Percentiles rank a stretch among this genome's conserved stretches.
Conservation (phyloP, 2,113 vertebrate genomes). For the Lasiurus borealis region DNA sequence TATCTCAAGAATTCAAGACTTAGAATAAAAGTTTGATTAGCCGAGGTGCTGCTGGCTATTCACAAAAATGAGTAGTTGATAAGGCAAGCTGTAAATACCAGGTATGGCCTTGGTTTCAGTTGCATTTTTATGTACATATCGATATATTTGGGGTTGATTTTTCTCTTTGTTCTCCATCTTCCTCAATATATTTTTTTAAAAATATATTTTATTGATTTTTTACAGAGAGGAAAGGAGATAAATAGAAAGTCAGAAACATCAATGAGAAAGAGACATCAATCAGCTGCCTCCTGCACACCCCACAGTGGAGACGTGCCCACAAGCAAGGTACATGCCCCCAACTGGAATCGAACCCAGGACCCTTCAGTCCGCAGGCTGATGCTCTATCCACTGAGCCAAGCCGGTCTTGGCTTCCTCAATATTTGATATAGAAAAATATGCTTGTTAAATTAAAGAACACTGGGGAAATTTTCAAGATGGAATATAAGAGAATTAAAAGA, state of each 20-base stretch:
- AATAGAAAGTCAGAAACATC: too few species aligned
- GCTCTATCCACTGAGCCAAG: too few species aligned
- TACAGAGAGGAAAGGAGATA: too few species aligned
- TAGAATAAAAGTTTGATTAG: background rate
- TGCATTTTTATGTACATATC: background rate
- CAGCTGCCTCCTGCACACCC: too few species aligned
- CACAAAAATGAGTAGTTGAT: background rate
- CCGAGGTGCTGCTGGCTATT: background rate
- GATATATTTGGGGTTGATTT: background rate
- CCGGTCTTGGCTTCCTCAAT: background rate
- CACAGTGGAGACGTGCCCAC: too few species aligned
- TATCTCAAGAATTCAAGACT: background rate
- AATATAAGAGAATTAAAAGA: background rate
- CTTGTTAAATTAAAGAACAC: background rate
- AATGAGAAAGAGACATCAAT: too few species aligned
- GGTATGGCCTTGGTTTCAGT: background rate
- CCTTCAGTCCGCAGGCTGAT: too few species aligned
- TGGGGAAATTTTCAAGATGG: background rate
- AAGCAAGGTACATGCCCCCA: too few species aligned
- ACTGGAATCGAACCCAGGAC: too few species aligned
- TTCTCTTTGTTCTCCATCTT: background rate
- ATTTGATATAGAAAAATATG: background rate
- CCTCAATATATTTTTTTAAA: too few species aligned
- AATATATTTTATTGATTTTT: too few species aligned
- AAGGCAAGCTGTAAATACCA: background rate